These are phyloP conservation scores for Phoenicopterus ruber DNA, from an alignment of 2,113 vertebrate species.

Conservation along the genomic window DNA sequence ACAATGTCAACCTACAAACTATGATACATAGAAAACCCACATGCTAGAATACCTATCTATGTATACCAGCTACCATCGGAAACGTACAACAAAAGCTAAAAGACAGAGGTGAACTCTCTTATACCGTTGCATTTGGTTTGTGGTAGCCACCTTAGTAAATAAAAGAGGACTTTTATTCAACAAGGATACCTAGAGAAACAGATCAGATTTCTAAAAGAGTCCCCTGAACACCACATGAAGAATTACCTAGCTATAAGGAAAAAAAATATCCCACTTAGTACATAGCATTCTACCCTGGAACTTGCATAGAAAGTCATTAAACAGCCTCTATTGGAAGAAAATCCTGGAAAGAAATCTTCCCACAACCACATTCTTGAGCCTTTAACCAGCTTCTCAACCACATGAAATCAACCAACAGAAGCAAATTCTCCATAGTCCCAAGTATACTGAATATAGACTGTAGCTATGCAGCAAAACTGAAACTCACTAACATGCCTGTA, in stretches of 20 bases:
- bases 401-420: not conserved
- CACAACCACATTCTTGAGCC: not conserved
- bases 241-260: not conserved
- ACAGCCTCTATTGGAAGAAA: not conserved
- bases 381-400: not conserved
- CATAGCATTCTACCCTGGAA: not conserved
- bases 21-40: not conserved
- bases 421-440: not conserved
- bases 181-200: not conserved
- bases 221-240: not conserved
- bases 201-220: not conserved
- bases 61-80: not conserved
- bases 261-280: not conserved
- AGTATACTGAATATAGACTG: not conserved
- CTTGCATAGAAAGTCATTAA: not conserved
- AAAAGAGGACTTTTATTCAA: not conserved
- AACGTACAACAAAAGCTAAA: not conserved
- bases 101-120: not conserved
- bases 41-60: not conserved
- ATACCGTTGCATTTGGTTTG: not conserved
- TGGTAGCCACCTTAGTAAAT: not conserved
- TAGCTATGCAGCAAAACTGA: not conserved
- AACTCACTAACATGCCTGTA: not conserved
- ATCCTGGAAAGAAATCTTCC: not conserved
- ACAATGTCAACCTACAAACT: not conserved